Evolutionary conservation across 2,888 invertebrate genomes (phyloP).

Genomic region (Gibbula magus): DNA sequence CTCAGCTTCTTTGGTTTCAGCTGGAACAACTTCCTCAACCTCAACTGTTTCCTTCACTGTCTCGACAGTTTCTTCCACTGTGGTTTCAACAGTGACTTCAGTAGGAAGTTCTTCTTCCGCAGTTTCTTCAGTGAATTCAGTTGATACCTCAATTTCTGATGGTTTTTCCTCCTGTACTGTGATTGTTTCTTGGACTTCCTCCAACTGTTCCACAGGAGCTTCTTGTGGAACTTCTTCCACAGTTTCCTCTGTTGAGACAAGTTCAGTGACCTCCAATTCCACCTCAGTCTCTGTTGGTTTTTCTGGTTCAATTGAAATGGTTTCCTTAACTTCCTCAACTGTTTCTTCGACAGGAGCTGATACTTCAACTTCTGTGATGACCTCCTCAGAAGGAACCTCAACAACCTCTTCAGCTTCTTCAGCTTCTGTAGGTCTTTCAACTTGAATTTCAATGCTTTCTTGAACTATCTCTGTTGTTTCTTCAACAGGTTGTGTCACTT

Average conservation of each 20-base stretch:
- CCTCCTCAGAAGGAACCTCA: conserved; percentile 20
- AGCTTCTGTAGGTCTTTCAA: conserved; percentile 27
- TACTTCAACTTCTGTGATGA: neutral
- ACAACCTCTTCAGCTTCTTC: conserved; percentile 27
- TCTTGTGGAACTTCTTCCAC: neutral
- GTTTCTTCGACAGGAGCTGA: conserved; percentile 16
- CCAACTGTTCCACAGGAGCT: conserved; percentile 22
- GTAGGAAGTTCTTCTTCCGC: conserved; percentile 6
- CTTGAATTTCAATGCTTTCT: neutral
- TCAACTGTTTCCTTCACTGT: neutral
- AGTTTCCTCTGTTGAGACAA: conserved; percentile 12
- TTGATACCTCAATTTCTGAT: conserved; percentile 35
- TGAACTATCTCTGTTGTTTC: conserved; percentile 23
- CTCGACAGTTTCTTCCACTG: conserved; percentile 7
- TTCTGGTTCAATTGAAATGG: conserved; percentile 15
- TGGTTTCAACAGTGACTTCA: conserved; percentile 10
- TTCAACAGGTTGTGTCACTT: conserved; percentile 26
- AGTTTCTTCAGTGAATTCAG: conserved; percentile 29
- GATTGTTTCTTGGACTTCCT: conserved; percentile 36
- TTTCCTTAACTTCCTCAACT: conserved; percentile 17
- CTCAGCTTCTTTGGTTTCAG: neutral
- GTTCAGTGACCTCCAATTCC: conserved; percentile 40
- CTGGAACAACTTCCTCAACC: neutral
- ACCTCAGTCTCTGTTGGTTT: conserved; percentile 34
- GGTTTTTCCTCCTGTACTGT: conserved; percentile 38